A percentile compares a stretch with the other conserved stretches of the same genome.
phyloP scores from a whole-genome alignment of 2,797 vertebrate genomes.

The Coracias cyanogaster region DNA sequence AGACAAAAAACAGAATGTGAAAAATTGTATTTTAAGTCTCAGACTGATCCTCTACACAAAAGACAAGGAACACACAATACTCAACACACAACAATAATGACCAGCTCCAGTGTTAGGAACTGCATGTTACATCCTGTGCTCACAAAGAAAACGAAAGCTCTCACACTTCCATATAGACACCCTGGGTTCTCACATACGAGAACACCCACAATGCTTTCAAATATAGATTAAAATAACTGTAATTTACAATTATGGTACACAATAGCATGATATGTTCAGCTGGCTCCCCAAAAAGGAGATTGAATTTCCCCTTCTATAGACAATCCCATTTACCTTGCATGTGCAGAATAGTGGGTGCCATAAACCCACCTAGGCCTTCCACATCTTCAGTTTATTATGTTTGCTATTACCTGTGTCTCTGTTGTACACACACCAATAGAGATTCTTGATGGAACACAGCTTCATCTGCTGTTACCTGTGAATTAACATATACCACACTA shows the following conservation, averaged over 20 bases:
- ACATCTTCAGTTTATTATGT: neutral
- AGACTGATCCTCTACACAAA: neutral
- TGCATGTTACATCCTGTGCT: neutral
- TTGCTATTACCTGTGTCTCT: neutral
- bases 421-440: neutral
- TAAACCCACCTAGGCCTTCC: neutral
- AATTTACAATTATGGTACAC: neutral
- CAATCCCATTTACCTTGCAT: neutral
- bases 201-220: neutral
- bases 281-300: neutral
- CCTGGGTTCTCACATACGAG: neutral
- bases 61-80: neutral
- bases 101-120: neutral
- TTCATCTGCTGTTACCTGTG: rapidly evolving
- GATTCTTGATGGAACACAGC: neutral
- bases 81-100: rapidly evolving
- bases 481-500: neutral
- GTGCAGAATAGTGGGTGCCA: neutral
- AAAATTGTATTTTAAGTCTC: neutral
- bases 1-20: neutral
- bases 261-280: neutral
- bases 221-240: neutral
- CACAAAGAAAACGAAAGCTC: neutral
- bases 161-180: neutral
- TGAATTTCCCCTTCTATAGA: neutral